These are phyloP conservation scores for Clistopyga incitator DNA, from an alignment of 2,888 invertebrate genomes.

Conservation along the genomic window DNA sequence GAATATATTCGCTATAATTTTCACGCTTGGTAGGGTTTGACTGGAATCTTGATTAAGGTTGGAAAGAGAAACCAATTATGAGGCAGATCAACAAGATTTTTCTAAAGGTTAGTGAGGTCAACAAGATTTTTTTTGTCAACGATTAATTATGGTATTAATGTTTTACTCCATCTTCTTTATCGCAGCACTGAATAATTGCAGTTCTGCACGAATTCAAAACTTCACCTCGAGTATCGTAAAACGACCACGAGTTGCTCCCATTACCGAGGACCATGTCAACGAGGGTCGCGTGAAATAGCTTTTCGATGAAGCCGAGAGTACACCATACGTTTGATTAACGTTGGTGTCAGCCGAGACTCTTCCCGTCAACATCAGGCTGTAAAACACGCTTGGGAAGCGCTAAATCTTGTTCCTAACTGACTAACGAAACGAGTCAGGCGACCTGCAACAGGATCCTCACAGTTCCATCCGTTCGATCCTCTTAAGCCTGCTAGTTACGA, in stretches of 20 bases:
- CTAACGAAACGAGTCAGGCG: constrained; percentile 6
- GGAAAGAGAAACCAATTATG: too few relatives aligned
- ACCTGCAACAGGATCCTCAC: constrained; percentile 12
- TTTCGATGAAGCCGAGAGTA: constrained; percentile 11
- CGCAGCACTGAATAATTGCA: background rate
- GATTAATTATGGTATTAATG: background rate
- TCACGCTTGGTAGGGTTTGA: too few relatives aligned
- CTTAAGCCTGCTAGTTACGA: background rate
- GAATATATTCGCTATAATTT: background rate
- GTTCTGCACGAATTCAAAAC: background rate
- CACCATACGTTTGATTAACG: constrained; percentile 33
- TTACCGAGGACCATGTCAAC: background rate
- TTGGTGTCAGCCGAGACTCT: constrained; percentile 3
- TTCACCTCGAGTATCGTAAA: background rate
- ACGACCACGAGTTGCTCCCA: background rate
- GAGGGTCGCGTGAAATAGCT: background rate
- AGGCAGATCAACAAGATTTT: too few relatives aligned
- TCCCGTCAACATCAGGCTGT: background rate
- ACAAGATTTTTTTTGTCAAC: too few relatives aligned
- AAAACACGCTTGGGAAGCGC: constrained; percentile 31
- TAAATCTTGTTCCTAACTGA: constrained; percentile 32
- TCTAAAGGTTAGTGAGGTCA: too few relatives aligned
- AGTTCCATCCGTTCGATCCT: background rate
- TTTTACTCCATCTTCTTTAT: background rate
- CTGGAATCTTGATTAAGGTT: too few relatives aligned